These are phyloP conservation scores for Ylistrum balloti DNA, from an alignment of 1,140 invertebrate species.

Conservation along the genomic window DNA sequence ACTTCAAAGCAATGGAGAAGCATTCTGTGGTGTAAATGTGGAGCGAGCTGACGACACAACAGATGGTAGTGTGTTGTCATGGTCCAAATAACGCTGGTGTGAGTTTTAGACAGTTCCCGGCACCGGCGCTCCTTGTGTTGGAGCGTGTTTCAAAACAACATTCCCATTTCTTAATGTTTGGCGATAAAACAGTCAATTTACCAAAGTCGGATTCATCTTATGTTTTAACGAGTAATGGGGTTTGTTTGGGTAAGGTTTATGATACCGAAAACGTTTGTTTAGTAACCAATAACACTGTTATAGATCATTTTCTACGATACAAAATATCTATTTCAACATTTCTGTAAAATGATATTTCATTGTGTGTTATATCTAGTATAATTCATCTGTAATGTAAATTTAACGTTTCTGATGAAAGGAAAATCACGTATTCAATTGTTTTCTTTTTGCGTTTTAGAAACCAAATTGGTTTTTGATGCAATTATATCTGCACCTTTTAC, in stretches of 20 bases:
- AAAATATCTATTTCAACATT: conserved; percentile 1
- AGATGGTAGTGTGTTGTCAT: not conserved
- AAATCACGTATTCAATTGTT: not conserved
- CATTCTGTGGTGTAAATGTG: conserved; percentile 21
- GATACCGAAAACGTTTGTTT: not conserved
- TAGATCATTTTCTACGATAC: not conserved
- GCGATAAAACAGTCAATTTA: conserved; percentile 11
- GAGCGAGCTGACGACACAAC: not conserved
- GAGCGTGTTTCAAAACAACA: conserved; percentile 33
- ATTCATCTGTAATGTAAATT: not conserved
- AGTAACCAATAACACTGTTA: not conserved
- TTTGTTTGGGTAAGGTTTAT: not conserved
- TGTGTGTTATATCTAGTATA: not conserved
- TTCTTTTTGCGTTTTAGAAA: not conserved
- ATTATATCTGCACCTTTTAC: not conserved
- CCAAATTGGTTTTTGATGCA: not conserved
- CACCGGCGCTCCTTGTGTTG: conserved; percentile 2
- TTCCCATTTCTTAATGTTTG: conserved; percentile 39
- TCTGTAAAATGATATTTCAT: not conserved
- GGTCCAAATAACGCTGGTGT: not conserved
- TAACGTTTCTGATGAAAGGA: not conserved
- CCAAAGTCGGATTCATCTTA: not conserved
- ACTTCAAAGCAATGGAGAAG: not conserved
- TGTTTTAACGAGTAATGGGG: not conserved
- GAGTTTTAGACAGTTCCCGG: not conserved